Evolutionary conservation across 1,140 invertebrate species (phyloP), one percentile per base, ranked within the genome.

Genomic region (Lasioglossum albipes): DNA sequence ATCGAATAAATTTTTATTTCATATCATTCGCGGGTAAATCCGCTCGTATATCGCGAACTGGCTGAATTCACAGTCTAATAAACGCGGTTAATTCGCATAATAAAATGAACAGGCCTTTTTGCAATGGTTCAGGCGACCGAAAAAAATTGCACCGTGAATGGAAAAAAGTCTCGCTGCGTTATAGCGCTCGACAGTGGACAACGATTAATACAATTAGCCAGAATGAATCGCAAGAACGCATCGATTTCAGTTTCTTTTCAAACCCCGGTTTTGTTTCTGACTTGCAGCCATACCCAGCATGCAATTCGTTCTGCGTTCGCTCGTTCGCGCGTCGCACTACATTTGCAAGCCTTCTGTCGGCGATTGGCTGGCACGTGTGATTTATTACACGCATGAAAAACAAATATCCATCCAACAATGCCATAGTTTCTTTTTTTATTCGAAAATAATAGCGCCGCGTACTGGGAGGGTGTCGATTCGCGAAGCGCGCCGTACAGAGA

Each of bases 331-430:
- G 79, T 22, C 69, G 16, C 61, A 77, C 49, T 59, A 71, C 62
- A 77, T 81, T 81, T 71, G 42, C 79, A 71, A 74, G 79, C 22
- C 75, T 59, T 73, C 42, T 73, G 81, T 42, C 75, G 54, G 69
- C 66, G 76, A 82, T 73, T 72, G 76, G 69, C 76, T 54, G 76
- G 59, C 76, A 36, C 52, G 18, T n/a, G 64, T 82, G 81, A 82
- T 82, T 82, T 82, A 79, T 82, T 69, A 49, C 5, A 22, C 13
- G 22, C 69, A 45, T 61, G 70, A 73, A 82, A 79, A 82, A 73
- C 81, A 54, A 52, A 79, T 79, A 82, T 62, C 68, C 79, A 77
- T 80, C 78, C 27, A 4, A 59, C 75, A 57, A 27, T 7, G n/a
- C 72, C 54, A 52, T 68, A 75, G 62, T 67, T 62, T 52, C n/a